Evolutionary conservation across 2,113 vertebrate species (phyloP).

Genomic region (Rhabdomys dilectus): DNA sequence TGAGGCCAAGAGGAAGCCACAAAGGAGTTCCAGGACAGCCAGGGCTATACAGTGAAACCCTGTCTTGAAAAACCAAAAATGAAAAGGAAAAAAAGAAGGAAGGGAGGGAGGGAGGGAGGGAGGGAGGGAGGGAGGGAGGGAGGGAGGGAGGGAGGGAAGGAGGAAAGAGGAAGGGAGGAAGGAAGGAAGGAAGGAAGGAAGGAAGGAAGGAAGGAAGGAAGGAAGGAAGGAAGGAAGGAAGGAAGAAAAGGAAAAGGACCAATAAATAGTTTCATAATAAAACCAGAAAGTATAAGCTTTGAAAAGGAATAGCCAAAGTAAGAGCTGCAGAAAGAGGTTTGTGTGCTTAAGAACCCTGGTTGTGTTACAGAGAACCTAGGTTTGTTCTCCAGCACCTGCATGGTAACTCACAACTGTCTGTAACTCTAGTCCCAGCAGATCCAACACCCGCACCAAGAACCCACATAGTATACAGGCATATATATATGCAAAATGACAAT

Average conservation of each 20-base stretch:
- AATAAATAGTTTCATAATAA: neutral
- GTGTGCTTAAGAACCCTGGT: neutral
- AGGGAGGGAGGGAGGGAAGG: no score
- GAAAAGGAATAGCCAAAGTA: neutral
- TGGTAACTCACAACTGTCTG: neutral
- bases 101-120: no score
- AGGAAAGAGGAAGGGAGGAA: no score
- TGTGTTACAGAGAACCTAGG: neutral
- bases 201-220: no score
- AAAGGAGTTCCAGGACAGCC: no score
- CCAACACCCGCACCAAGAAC: neutral
- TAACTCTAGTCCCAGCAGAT: neutral
- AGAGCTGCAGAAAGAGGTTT: neutral
- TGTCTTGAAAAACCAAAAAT: no score
- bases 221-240: neutral
- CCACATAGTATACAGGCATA: neutral
- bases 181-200: no score
- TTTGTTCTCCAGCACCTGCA: neutral
- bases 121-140: no score
- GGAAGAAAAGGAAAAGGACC: neutral
- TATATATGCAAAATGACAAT: neutral
- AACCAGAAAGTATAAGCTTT: neutral
- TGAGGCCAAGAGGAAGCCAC: no score
- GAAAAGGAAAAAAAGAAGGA: neutral
- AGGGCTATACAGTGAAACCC: no score